These are phyloP conservation scores for Platyrinchus mystaceus DNA, from an alignment of 2,797 vertebrate species.

Conservation along the genomic window DNA sequence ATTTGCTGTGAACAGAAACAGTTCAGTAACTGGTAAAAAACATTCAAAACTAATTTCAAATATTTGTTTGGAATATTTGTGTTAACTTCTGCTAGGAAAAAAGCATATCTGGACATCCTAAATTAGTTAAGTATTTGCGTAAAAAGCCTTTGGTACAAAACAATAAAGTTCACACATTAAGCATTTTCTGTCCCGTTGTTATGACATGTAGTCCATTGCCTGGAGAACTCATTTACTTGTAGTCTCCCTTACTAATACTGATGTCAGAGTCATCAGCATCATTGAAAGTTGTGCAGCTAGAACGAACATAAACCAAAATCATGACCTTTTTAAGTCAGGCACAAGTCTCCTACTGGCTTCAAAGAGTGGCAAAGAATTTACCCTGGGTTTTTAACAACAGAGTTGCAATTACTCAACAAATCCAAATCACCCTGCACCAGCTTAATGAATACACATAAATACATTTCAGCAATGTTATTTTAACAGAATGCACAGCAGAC, in stretches of 20 bases:
- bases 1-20: neutral
- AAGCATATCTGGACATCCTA: neutral
- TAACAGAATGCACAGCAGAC: neutral
- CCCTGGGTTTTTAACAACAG: neutral
- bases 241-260: neutral
- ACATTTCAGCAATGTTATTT: neutral
- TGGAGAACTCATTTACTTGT: neutral
- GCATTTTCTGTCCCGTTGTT: neutral
- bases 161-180: neutral
- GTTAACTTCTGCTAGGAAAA: neutral
- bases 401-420: neutral
- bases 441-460: neutral
- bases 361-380: neutral
- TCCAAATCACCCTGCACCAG: neutral
- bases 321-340: neutral
- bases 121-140: neutral
- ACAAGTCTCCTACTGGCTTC: neutral
- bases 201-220: rapidly evolving
- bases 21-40: neutral
- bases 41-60: neutral
- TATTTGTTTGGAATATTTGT: neutral
- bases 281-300: neutral
- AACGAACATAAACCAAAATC: neutral
- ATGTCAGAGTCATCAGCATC: neutral
- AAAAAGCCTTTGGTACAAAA: neutral